These are phyloP conservation scores for Pomacea maculata DNA, from an alignment of 1,140 invertebrate genomes.

Conservation along the genomic window DNA sequence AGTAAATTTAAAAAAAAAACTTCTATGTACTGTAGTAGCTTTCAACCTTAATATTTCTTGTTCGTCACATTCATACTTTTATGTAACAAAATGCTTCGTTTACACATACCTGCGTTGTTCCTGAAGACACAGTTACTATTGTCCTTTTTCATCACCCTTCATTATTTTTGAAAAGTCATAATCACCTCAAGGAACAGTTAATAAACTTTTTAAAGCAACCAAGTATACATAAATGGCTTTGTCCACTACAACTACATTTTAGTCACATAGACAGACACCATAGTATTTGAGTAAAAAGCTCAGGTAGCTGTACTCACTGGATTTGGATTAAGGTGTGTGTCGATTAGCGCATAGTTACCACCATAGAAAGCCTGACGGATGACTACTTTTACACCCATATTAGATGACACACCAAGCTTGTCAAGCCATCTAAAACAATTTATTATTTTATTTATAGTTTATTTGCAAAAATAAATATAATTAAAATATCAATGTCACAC, in stretches of 20 bases:
- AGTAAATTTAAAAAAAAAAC: too few relatives aligned
- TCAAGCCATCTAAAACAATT: slow-evolving; percentile 4
- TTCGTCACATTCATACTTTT: too few relatives aligned
- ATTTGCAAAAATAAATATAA: background rate
- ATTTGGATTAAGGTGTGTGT: background rate
- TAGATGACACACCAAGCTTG: slow-evolving; percentile 9
- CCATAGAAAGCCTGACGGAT: slow-evolving; percentile 5
- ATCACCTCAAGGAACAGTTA: background rate
- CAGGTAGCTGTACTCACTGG: background rate
- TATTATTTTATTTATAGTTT: too few relatives aligned
- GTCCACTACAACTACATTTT: background rate
- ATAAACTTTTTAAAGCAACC: background rate
- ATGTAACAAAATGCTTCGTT: too few relatives aligned
- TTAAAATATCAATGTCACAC: background rate
- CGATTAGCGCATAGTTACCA: background rate
- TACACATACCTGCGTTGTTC: too few relatives aligned
- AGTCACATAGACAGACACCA: too few relatives aligned
- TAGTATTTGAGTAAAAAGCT: background rate
- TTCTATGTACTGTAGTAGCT: too few relatives aligned
- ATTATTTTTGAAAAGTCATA: background rate
- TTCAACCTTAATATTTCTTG: too few relatives aligned
- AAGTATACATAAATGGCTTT: background rate
- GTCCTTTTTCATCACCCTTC: background rate
- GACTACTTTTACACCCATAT: slow-evolving; percentile 1
- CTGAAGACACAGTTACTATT: too few relatives aligned